phyloP scores from a whole-genome alignment of 2,113 vertebrate genomes.

The Rattus norvegicus region GRCr8 NC_086020.1:41121501-41122000 shows the following conservation, averaged over 20 bases:
- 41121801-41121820: conserved; percentile 76
- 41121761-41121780: conserved; percentile 64
- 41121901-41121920: conserved; percentile 52
- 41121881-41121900: not conserved
- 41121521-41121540: conserved; percentile 30
- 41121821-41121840: conserved; percentile 66
- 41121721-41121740: conserved; percentile 67
- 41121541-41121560: conserved; percentile 38
- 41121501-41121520: conserved; percentile 25
- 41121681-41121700: conserved; percentile 73
- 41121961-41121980: not conserved
- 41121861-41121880: not conserved
- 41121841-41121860: conserved; percentile 70
- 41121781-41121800: conserved; percentile 65
- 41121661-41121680: conserved; percentile 65
- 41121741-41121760: conserved; percentile 71
- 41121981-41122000: conserved; percentile 39
- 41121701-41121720: conserved; percentile 78
- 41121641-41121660: conserved; percentile 61
- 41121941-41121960: conserved; percentile 24
- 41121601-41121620: conserved; percentile 52
- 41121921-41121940: conserved; percentile 19
- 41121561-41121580: not conserved
- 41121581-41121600: conserved; percentile 70
- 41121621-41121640: conserved; percentile 53